Percentiles rank a stretch among this genome's conserved stretches.
phyloP scores from a whole-genome alignment of 2,113 vertebrate species.

The Himantopus leucocephalus region DNA sequence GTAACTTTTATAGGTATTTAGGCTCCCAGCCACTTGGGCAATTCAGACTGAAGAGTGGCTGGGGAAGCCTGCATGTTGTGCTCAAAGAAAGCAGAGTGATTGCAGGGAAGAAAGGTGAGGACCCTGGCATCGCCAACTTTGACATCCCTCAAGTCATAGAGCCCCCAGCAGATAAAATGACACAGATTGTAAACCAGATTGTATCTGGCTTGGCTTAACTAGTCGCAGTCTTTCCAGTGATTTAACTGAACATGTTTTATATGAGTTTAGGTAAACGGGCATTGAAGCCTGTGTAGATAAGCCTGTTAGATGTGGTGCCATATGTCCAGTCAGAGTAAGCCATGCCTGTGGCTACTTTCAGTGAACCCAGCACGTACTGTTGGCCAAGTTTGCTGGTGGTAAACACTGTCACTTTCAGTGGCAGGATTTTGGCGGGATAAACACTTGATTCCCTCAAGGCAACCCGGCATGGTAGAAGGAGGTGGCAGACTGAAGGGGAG shows the following conservation, averaged over 20 bases:
- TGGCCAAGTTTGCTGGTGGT: not conserved
- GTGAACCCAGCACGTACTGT: not conserved
- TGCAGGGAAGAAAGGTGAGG: not conserved
- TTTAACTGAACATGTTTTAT: not conserved
- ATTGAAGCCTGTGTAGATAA: not conserved
- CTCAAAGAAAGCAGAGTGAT: not conserved
- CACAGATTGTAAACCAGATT: not conserved
- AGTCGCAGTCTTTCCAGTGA: not conserved
- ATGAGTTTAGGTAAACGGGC: not conserved
- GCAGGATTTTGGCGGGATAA: not conserved
- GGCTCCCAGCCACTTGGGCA: not conserved
- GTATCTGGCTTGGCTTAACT: not conserved
- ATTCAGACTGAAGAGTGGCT: not conserved
- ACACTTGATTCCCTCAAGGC: not conserved
- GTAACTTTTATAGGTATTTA: not conserved
- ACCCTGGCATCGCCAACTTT: not conserved
- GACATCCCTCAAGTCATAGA: not conserved
- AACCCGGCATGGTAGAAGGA: not conserved
- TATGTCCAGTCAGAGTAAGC: not conserved
- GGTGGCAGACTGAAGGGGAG: not conserved
- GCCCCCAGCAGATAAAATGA: not conserved
- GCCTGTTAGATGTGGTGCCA: not conserved
- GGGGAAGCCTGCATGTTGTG: not conserved
- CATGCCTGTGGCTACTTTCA: not conserved
- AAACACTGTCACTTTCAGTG: not conserved